Conservation (phyloP, 2,113 vertebrate species). For the Podarcis raffonei region DNA sequence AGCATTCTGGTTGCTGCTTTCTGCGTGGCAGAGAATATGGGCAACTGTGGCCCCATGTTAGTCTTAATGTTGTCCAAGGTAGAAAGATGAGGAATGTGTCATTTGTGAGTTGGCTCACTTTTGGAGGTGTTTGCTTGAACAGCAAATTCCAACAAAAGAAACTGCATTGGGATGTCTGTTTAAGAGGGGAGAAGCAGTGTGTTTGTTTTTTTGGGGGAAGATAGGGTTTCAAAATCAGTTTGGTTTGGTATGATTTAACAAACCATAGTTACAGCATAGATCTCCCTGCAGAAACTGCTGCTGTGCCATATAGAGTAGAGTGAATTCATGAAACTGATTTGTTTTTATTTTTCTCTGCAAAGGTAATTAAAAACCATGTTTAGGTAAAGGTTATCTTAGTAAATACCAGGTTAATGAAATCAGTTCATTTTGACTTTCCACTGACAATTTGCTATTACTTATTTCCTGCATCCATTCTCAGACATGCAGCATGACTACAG, state of each 20-base stretch:
- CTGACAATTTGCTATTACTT: background rate
- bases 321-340: background rate
- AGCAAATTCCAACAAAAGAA: background rate
- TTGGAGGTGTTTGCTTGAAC: too few species aligned
- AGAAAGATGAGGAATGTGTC: background rate
- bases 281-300: background rate
- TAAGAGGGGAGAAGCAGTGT: background rate
- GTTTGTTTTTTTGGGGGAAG: too few species aligned
- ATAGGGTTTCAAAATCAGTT: too few species aligned
- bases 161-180: background rate
- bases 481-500: background rate
- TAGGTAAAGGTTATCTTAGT: conserved; percentile 5
- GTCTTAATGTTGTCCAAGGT: too few species aligned
- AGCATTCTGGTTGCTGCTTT: background rate
- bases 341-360: background rate
- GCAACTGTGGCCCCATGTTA: background rate
- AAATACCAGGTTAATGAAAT: background rate
- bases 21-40: background rate
- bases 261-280: background rate
- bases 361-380: background rate
- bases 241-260: too few species aligned
- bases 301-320: background rate
- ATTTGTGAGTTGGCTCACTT: background rate
- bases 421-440: background rate
- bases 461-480: background rate